phyloP scores from a whole-genome alignment of 30 jellyfish, hydroid and myxozoan genomes.

The Chrysaora quinquecirrha region DNA sequence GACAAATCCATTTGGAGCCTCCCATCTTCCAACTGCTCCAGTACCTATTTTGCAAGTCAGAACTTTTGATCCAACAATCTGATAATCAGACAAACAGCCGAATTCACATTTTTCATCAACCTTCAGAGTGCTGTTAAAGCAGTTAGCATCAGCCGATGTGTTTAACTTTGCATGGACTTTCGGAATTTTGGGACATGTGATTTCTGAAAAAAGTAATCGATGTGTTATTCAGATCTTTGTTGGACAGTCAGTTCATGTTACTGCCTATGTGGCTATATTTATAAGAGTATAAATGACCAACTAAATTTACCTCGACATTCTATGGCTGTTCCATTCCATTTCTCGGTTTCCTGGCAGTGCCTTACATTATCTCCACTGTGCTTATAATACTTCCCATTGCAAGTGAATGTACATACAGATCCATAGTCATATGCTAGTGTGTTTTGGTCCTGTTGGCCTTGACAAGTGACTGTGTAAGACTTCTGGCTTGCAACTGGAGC shows the following conservation, averaged over 20 bases:
- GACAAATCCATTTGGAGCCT: neutral
- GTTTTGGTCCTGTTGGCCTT: slow-evolving; percentile 10
- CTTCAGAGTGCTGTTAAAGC: slow-evolving; percentile 36
- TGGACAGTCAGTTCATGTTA: too few species aligned
- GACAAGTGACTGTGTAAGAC: neutral
- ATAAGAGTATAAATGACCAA: too few species aligned
- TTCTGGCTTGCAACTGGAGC: neutral
- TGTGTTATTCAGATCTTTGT: too few species aligned
- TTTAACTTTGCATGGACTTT: slow-evolving; percentile 21
- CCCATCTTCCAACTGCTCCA: slow-evolving; percentile 24
- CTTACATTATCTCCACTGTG: slow-evolving; percentile 34
- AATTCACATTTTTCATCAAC: slow-evolving; percentile 66
- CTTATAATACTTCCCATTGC: slow-evolving; percentile 39
- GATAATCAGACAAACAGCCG: slow-evolving; percentile 26
- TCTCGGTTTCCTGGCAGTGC: slow-evolving; percentile 35
- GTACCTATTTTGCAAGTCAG: neutral
- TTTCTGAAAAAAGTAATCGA: slow-evolving; percentile 26
- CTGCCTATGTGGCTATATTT: too few species aligned
- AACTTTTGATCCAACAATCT: slow-evolving; percentile 40
- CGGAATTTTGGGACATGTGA: slow-evolving; percentile 45
- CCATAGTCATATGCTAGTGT: slow-evolving; percentile 11
- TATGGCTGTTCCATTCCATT: slow-evolving; percentile 32
- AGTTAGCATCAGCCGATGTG: slow-evolving; percentile 23
- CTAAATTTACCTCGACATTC: neutral
- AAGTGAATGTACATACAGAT: slow-evolving; percentile 47